Evolutionary conservation across 2,797 vertebrate species (phyloP).

Genomic region (Garrulus glandarius): DNA sequence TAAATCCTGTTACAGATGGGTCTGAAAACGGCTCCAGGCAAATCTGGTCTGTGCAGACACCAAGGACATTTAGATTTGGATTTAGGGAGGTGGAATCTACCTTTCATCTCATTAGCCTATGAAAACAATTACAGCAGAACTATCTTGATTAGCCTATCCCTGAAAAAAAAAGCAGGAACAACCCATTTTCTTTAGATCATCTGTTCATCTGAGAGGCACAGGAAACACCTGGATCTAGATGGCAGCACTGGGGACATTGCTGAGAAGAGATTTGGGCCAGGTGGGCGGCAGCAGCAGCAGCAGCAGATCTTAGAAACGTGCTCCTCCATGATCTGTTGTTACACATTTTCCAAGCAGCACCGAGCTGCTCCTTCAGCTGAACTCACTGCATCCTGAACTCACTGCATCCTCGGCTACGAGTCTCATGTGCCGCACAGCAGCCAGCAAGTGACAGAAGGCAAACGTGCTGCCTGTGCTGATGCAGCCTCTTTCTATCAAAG

Average conservation of each 20-base stretch:
- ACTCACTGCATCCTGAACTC: background rate
- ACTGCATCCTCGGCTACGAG: fast-evolving
- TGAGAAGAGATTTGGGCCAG: background rate
- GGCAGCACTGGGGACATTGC: background rate
- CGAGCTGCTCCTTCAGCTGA: background rate
- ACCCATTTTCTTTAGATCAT: background rate
- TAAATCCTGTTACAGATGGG: background rate
- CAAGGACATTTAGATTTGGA: background rate
- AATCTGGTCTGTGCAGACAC: background rate
- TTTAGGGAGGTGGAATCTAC: background rate
- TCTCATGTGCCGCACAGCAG: background rate
- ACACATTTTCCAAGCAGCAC: background rate
- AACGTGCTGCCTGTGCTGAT: background rate
- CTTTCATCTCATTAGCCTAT: background rate
- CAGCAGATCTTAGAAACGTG: background rate
- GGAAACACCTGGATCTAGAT: background rate
- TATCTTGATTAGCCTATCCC: background rate
- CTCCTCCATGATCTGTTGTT: background rate
- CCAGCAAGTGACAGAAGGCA: background rate
- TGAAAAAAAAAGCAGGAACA: background rate
- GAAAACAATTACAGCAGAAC: background rate
- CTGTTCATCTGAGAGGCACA: background rate
- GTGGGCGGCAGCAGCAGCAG: background rate
- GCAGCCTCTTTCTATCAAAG: slow-evolving; percentile 5
- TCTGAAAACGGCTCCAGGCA: background rate